A percentile compares a stretch with the other conserved stretches of the same genome.
Evolutionary conservation across 2,888 invertebrate species (phyloP).

Genomic region (Nyleta sp.): DNA sequence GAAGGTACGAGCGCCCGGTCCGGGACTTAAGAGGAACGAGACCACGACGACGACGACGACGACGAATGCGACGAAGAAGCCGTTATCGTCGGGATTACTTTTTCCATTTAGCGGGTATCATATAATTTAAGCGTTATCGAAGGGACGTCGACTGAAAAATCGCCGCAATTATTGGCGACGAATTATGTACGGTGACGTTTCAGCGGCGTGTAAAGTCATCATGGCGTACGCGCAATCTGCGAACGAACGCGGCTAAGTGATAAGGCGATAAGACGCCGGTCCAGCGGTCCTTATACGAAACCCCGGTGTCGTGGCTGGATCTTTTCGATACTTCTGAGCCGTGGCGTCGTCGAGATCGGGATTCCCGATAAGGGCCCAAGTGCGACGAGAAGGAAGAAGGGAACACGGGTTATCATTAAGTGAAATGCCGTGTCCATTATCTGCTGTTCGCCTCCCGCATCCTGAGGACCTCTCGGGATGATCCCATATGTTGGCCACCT

Average conservation of each 20-base stretch:
- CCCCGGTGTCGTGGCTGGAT: slow-evolving; percentile 50
- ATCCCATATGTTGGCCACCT: slow-evolving; percentile 68
- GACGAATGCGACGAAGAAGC: background rate
- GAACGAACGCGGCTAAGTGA: slow-evolving; percentile 45
- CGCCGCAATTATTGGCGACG: slow-evolving; percentile 61
- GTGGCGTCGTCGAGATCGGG: slow-evolving; percentile 76
- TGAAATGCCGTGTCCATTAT: slow-evolving; percentile 82
- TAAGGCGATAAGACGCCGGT: slow-evolving; percentile 56
- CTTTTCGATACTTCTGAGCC: slow-evolving; percentile 68
- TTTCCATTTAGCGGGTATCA: slow-evolving; percentile 49
- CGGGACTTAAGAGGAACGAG: background rate
- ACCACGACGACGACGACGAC: background rate
- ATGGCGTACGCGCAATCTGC: slow-evolving; percentile 47
- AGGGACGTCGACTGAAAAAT: slow-evolving; percentile 38
- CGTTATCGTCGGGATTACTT: slow-evolving; percentile 50
- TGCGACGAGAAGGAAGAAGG: slow-evolving; percentile 60
- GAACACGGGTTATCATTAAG: slow-evolving; percentile 82
- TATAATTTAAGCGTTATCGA: slow-evolving; percentile 56
- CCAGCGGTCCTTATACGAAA: slow-evolving; percentile 22
- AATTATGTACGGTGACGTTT: slow-evolving; percentile 59
- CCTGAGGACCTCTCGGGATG: slow-evolving; percentile 69
- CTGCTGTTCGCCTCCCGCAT: slow-evolving; percentile 72
- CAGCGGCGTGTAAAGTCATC: slow-evolving; percentile 60
- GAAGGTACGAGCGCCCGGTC: slow-evolving; percentile 13
- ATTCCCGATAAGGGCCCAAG: slow-evolving; percentile 72